A percentile compares a stretch with the other conserved stretches of the same genome.
Evolutionary conservation across 2,888 invertebrate species (phyloP).

Genomic region (Phoenoteleia sp.): DNA sequence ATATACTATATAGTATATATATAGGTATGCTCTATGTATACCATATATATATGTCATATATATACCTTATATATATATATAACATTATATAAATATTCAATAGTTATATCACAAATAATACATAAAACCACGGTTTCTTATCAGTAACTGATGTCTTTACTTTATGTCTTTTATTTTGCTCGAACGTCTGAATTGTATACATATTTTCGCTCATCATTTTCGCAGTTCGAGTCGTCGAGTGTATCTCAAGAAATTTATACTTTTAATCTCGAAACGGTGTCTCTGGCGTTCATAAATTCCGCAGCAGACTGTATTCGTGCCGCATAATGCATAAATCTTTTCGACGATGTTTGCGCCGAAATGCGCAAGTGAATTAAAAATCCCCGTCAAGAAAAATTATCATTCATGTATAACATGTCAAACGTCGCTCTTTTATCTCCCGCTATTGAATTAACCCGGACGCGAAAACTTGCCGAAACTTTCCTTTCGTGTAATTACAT

Average conservation of each 20-base stretch:
- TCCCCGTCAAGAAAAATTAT: slow-evolving; percentile 4
- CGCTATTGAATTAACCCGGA: slow-evolving; percentile 19
- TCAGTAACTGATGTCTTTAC: no score
- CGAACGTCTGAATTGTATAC: no score
- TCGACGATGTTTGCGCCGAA: neutral
- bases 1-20: no score
- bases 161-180: no score
- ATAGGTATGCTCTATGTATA: no score
- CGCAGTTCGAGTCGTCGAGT: no score
- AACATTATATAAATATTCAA: no score
- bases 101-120: no score
- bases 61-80: no score
- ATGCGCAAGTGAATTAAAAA: slow-evolving; percentile 19
- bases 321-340: slow-evolving; percentile 29
- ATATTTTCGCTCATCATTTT: no score
- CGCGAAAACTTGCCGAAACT: slow-evolving; percentile 23
- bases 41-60: no score
- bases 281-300: slow-evolving; percentile 22
- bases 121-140: no score
- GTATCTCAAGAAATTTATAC: slow-evolving; percentile 13
- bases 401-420: slow-evolving; percentile 19
- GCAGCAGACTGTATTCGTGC: neutral
- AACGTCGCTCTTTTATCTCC: neutral
- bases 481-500: slow-evolving; percentile 39
- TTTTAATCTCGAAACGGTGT: slow-evolving; percentile 39